A percentile compares a stretch with the other conserved stretches of the same genome.
phyloP scores from a whole-genome alignment of 2,113 vertebrate species.

The Ornithorhynchus anatinus region DNA sequence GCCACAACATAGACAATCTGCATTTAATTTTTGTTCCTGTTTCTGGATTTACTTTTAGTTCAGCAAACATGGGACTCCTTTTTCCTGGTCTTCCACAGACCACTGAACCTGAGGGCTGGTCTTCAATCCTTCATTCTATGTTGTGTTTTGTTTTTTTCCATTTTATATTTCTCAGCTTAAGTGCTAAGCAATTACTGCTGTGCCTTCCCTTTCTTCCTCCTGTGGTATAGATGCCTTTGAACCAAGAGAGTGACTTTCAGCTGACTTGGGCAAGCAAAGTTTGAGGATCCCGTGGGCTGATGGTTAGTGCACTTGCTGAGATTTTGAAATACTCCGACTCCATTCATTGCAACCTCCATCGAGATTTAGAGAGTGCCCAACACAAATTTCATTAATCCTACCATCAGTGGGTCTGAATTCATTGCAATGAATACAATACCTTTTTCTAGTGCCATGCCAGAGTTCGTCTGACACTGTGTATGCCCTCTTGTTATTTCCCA shows the following conservation, averaged over 20 bases:
- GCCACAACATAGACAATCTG: too few species aligned
- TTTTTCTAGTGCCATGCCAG: conserved; percentile 65
- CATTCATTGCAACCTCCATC: conserved; percentile 29
- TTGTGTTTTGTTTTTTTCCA: too few species aligned
- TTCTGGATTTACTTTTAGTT: too few species aligned
- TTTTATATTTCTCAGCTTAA: too few species aligned
- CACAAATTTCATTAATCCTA: conserved; percentile 68
- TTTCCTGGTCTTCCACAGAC: too few species aligned
- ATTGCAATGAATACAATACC: conserved; percentile 68
- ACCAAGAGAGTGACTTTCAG: conserved; percentile 26
- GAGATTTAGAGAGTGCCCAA: conserved; percentile 48
- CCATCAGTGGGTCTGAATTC: conserved; percentile 70
- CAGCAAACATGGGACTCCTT: too few species aligned
- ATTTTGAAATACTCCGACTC: conserved; percentile 39
- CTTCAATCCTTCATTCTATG: too few species aligned
- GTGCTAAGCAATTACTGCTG: too few species aligned
- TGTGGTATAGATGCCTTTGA: conserved; percentile 9
- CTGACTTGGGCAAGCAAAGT: conserved; percentile 17
- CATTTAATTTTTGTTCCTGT: too few species aligned
- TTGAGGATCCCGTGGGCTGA: conserved; percentile 35
- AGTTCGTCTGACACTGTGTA: conserved; percentile 59
- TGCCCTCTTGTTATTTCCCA: conserved; percentile 70
- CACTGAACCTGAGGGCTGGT: too few species aligned
- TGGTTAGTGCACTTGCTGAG: conserved; percentile 49
- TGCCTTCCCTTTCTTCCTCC: neutral